A percentile compares a stretch with the other conserved stretches of the same genome.
These are phyloP conservation scores for Achroia grisella DNA, from an alignment of 1,140 invertebrate genomes.

Conservation along the genomic window DNA sequence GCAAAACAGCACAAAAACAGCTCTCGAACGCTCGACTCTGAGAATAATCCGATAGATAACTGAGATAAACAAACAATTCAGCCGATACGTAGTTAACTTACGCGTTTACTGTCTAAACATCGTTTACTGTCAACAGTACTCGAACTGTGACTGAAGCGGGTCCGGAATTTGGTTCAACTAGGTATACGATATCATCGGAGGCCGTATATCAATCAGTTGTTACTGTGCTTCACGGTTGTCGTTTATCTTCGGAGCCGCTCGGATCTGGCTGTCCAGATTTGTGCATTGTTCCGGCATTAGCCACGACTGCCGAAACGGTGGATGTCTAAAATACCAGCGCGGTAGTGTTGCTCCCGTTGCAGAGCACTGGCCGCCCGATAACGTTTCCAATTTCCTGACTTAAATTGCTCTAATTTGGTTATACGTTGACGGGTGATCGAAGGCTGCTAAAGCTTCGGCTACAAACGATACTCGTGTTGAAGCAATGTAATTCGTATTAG, in stretches of 20 bases:
- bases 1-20: slow-evolving; percentile 1
- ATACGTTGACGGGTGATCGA: slow-evolving; percentile 63
- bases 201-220: slow-evolving; percentile 71
- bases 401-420: slow-evolving; percentile 73
- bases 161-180: slow-evolving; percentile 57
- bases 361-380: slow-evolving; percentile 57
- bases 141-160: slow-evolving; percentile 63
- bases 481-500: slow-evolving; percentile 34
- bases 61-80: slow-evolving; percentile 31
- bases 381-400: slow-evolving; percentile 71
- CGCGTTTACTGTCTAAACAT: slow-evolving; percentile 55
- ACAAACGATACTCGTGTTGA: slow-evolving; percentile 32
- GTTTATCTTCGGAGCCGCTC: slow-evolving; percentile 65
- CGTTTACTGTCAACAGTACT: slow-evolving; percentile 63
- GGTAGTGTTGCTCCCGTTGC: slow-evolving; percentile 44
- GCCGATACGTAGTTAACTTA: slow-evolving; percentile 32
- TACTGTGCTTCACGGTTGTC: slow-evolving; percentile 67
- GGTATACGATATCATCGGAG: slow-evolving; percentile 56
- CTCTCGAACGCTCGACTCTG: not conserved
- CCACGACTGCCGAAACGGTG: slow-evolving; percentile 56
- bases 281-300: slow-evolving; percentile 71
- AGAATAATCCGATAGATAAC: slow-evolving; percentile 7
- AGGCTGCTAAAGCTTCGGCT: slow-evolving; percentile 38
- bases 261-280: slow-evolving; percentile 66
- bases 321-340: slow-evolving; percentile 64